Evolutionary conservation across 2,888 invertebrate genomes (phyloP), one percentile per base, ranked within the genome.

Genomic region (Subacronicta megacephala): DNA sequence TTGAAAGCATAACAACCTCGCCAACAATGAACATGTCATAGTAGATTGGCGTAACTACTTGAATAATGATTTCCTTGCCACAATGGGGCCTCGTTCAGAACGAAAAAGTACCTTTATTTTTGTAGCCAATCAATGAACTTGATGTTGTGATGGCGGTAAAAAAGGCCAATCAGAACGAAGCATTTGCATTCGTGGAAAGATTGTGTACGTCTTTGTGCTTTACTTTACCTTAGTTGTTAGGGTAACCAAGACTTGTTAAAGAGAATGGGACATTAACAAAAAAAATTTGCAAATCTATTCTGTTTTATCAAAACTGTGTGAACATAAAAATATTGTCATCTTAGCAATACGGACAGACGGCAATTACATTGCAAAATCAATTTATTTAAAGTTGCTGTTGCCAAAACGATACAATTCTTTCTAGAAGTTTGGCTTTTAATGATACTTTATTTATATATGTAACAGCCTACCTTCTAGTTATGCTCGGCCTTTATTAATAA

Each of bases 51-150:
- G 81, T 84, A 84, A 87, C 85, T 72, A 82, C 81, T 87, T 90
- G 90, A 92, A 83, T 91, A 91, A 92, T 90, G 90, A 90, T 89
- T 90, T 90, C 87, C 86, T 84, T 65, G 72, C 80, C 80, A 89
- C 83, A 85, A 89, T 84, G 70, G 81, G 65, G 71, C 63, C 65
- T 68, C 64, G 69, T 77, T 71, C 65, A 58, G 55, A 56, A 62
- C 18, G 45, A 78, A 76, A 77, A 75, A 69, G 63, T 49, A 43
- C 43, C 73, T 76, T 79, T 79, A 81, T 78, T 78, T 73, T 77
- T 71, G 54, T 70, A 60, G 56, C 71, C 70, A 74, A 70, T 76
- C 65, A 65, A 29, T 44, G 40, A 23, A 50, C 55, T 31, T 46
- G 63, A 45, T 53, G 49, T 52, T 62, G 60, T 71, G 62, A 67